Evolutionary conservation across 2,113 vertebrate genomes (phyloP).

Genomic region (Elephantulus edwardii): DNA sequence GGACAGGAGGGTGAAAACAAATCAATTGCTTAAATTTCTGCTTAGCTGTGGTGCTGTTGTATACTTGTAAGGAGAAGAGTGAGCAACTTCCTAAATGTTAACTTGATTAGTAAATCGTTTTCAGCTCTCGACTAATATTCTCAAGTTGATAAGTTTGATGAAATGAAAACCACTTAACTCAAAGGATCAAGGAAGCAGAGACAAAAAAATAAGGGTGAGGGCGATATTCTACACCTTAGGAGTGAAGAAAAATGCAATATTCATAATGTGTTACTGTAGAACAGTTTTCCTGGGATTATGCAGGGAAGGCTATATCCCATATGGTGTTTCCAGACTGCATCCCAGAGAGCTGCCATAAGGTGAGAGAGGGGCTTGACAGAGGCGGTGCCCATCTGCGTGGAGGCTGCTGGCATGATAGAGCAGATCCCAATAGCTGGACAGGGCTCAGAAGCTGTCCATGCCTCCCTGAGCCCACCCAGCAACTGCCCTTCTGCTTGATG

Average conservation of each 20-base stretch:
- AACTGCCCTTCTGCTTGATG: background rate
- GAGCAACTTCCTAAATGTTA: background rate
- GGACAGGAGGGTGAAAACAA: background rate
- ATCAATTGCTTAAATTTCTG: background rate
- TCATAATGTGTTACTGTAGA: slow-evolving; percentile 57
- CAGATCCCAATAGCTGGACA: background rate
- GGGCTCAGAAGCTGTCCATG: background rate
- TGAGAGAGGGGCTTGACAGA: slow-evolving; percentile 58
- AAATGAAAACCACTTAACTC: slow-evolving; percentile 19
- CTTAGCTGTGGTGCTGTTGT: slow-evolving; percentile 7
- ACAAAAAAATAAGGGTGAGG: background rate
- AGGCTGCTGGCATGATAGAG: background rate
- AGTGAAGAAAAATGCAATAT: slow-evolving; percentile 72
- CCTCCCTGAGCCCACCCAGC: background rate
- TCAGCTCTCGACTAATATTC: background rate
- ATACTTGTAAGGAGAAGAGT: background rate
- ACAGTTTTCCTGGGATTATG: slow-evolving; percentile 74
- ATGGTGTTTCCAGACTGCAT: slow-evolving; percentile 71
- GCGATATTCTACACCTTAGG: slow-evolving; percentile 33
- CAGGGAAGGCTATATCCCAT: slow-evolving; percentile 72
- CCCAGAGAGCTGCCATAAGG: slow-evolving; percentile 71
- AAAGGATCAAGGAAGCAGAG: slow-evolving; percentile 13
- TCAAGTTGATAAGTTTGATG: slow-evolving; percentile 25
- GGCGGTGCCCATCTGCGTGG: slow-evolving; percentile 57
- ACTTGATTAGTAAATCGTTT: slow-evolving; percentile 9